Base-by-base conservation (phyloP, 2,797 vertebrate species). In the Sebastes trivittatus region DNA sequence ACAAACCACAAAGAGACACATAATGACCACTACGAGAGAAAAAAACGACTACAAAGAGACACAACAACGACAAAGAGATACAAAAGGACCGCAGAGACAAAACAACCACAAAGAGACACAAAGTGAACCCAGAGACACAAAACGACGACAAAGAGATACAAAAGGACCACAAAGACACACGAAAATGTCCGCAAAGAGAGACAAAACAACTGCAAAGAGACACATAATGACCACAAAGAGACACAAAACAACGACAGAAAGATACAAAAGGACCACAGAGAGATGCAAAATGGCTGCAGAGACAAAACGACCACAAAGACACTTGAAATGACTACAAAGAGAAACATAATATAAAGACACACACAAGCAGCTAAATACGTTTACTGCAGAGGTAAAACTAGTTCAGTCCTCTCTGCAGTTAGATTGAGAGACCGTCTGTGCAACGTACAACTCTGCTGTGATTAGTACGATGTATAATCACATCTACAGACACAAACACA, bases 391-490 rank as follows among this genome's bases (percentile, higher is more conserved):
- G 29, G 6, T 75, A 5, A 25, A 34, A 27, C 16, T 46, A 4
- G 4, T 29, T n/a, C 8, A 7, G 14, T 63, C 0, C 14, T 34
- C 14, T 30, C 23, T 32, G 10, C 62, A 3, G 25, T 73, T 29
- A 23, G 27, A 72, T 23, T 34, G 38, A 46, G 7, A 34, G 20
- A 13, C 52, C 1, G 2, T 49, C 11, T 30, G 62, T 54, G 27
- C 66, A 27, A 18, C n/a, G 36, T 64, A 27, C 9, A 29, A 64
- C 65, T 46, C 63, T 10, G 25, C 38, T 18, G 6, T 77, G 55
- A 62, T 83, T 81, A 67, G 68, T 82, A 52, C 18, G 32, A 56
- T 75, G 16, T 49, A 38, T 73, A 62, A 78, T 82, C 72, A 58
- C 59, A 66, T 61, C 14, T 29, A 65, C 62, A 18, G 54, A 76